phyloP scores from a whole-genome alignment of 2,113 vertebrate species.

The Hassar affinis region DNA sequence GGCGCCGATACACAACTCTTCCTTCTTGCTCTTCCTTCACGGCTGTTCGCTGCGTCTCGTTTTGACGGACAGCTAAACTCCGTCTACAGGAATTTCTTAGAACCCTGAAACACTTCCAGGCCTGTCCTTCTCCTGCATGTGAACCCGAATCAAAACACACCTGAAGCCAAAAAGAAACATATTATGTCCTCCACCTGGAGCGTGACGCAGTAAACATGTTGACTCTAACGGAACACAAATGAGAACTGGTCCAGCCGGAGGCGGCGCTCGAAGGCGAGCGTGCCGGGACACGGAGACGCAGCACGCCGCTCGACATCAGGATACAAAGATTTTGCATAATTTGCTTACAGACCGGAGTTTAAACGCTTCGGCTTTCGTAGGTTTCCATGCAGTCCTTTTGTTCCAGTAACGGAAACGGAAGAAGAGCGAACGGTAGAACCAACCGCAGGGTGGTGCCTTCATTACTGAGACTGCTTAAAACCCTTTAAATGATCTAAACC shows the following conservation, averaged over 20 bases:
- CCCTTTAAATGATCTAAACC: not conserved
- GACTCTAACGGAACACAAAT: slow-evolving; percentile 13
- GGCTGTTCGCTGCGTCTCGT: too few species aligned
- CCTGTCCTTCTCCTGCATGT: not conserved
- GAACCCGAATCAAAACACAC: not conserved
- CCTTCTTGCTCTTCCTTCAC: not conserved
- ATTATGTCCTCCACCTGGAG: not conserved
- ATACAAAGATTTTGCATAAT: not conserved
- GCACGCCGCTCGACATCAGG: not conserved
- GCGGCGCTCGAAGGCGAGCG: not conserved
- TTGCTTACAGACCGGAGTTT: not conserved
- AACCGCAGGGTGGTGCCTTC: not conserved
- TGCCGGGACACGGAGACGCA: slow-evolving; percentile 9
- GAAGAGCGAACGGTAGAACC: not conserved
- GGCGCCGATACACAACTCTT: too few species aligned
- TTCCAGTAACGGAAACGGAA: not conserved
- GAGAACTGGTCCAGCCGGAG: slow-evolving; percentile 36
- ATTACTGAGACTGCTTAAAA: not conserved
- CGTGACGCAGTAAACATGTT: slow-evolving; percentile 36
- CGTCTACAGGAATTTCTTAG: not conserved
- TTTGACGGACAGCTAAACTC: not conserved
- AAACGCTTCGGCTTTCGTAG: not conserved
- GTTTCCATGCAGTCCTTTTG: not conserved
- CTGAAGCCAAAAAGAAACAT: not conserved
- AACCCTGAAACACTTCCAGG: not conserved